Base-by-base conservation (phyloP, 2,888 invertebrate species). In the Eueremaeus valkanovi region DNA sequence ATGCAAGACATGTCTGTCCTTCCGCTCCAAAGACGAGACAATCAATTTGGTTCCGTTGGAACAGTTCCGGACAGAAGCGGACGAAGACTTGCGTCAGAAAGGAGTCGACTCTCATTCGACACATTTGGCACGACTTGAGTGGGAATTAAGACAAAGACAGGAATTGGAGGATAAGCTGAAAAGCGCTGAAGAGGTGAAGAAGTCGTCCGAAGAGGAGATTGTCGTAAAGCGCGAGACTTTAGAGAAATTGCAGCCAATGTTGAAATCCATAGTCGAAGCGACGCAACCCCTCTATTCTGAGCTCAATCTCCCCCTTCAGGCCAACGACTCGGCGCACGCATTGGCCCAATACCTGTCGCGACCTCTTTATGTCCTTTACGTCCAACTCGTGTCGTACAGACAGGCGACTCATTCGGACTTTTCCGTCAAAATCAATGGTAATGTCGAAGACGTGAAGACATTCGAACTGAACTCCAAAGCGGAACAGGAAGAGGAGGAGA, bases 21-120 rank as follows among this genome's bases (percentile, higher is more conserved):
- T 95, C 83, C 95, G 93, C 82, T 95, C 95, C 13, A 92, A 93
- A 83, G 95, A 96, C 87, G 93, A 95, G 84, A 90, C 91, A 81
- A 93, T 97, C 81, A 91, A 94, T 81, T 86, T 97, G 72, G 90
- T 97, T 1, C 84, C 92, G 0, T 86, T 91, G 73, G 90, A 91
- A 76, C 91, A 93, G 81, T 96, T 96, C 83, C 91, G 90, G 81
- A 86, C 86, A 80, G 88, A 90, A 83, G 93, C 94, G 27, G 92
- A 93, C 11, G 84, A 86, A 79, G 86, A 86, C 68, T 87, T 92
- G 76, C 86, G 89, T 18, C 45, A 45, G 31, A 63, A 72, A 70
- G 2, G 16, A 8, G n/a, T 33, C 8, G 88, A 92, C 84, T 87
- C 87, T 55, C 96, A 97, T 84, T 90, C 91, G 81, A 85, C 90